These are phyloP conservation scores for Pseudochirops corinnae DNA, from an alignment of 2,797 vertebrate species.

Conservation along the genomic window DNA sequence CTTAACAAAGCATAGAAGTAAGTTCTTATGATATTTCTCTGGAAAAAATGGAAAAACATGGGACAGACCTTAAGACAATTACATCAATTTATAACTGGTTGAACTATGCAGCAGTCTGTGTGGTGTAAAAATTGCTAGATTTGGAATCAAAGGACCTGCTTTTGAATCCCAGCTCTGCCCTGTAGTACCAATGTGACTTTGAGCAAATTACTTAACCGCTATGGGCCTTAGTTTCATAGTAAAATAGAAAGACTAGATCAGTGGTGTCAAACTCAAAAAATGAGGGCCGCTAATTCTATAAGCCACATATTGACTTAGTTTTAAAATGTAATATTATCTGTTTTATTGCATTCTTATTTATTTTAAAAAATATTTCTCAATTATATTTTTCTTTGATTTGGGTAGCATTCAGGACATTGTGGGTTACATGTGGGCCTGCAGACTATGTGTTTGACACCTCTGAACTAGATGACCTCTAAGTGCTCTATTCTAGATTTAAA, in stretches of 20 bases:
- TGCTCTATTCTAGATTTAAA: background rate
- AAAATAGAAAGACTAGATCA: background rate
- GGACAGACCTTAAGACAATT: background rate
- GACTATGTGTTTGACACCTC: background rate
- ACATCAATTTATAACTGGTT: background rate
- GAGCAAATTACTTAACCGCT: background rate
- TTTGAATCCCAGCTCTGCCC: background rate
- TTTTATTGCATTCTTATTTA: background rate
- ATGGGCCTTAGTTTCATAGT: background rate
- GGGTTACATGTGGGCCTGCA: background rate
- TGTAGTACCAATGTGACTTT: background rate
- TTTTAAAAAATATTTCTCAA: background rate
- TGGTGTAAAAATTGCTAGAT: background rate
- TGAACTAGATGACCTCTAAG: background rate
- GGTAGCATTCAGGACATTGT: background rate
- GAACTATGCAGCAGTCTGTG: background rate
- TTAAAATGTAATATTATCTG: background rate
- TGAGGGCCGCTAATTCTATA: background rate
- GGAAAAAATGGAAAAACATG: background rate
- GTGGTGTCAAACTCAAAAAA: background rate
- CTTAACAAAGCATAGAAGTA: background rate
- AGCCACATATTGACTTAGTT: background rate
- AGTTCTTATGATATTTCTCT: background rate
- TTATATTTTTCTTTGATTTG: background rate
- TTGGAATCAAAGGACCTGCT: background rate